Base-by-base conservation (phyloP, 2,888 invertebrate genomes). In the Octonoba sinensis region DNA sequence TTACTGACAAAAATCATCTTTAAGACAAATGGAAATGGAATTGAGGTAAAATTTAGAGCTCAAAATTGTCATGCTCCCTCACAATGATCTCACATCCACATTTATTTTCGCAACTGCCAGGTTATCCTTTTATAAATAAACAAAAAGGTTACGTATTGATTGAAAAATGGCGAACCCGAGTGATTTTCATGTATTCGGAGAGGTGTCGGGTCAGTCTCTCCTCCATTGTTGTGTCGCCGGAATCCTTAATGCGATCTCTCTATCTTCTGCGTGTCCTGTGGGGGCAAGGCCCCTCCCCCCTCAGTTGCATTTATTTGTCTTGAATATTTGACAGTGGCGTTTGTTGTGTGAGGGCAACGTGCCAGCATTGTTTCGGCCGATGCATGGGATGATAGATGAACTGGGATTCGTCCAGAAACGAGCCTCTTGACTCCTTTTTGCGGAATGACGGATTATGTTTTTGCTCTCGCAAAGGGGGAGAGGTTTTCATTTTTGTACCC, bases 291-390 rank as follows among this genome's bases (percentile, higher is more conserved):
- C 76, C 65, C 65, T 46, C 77, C 71, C 47, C 56, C 60, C 36
- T 65, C 57, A 64, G 71, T 71, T 69, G 70, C 70, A 70, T 78
- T 71, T 78, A 78, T 78, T 78, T 78, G 78, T 72, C 78, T 78
- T 78, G 78, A 78, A 78, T 78, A 78, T 78, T 78, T 78, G 78
- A 72, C 78, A 77, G 71, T 64, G 65, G 70, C 69, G 71, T 77
- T 77, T 77, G 77, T 77, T 65, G 36, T 36, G 74, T 59, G 74
- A 73, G 57, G 74, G 74, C 66, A 67, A 22, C 67, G 76, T 51
- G 76, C 76, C 67, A 62, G 76, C 76, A 69, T 67, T 69, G 67
- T 69, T 67, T 54, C 69, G 60, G 47, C 60, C 44, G n/a, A 11
- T 54, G 3, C 24, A 47, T 46, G 44, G 24, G 44, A 77, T 78